Conservation (phyloP, 1,140 invertebrate species). For the Drosophila paulistorum region DNA sequence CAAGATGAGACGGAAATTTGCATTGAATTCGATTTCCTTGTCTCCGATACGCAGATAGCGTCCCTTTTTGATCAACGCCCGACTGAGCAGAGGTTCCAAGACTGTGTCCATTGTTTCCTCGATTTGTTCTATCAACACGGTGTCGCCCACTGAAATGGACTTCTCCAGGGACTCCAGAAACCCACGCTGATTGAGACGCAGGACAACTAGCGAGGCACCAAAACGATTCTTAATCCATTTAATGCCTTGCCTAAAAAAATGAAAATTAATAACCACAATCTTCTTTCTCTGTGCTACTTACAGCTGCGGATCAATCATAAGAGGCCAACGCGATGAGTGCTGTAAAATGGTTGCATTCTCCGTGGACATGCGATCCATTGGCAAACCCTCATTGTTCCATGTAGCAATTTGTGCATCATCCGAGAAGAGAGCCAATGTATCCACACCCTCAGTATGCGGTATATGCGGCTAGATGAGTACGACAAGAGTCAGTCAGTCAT, state of each 20-base stretch:
- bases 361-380: slow-evolving; percentile 95
- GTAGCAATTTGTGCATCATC: slow-evolving; percentile 95
- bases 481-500: too few relatives aligned
- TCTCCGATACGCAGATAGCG: slow-evolving; percentile 91
- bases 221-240: slow-evolving; percentile 98
- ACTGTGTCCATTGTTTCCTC: slow-evolving; percentile 95
- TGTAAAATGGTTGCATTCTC: slow-evolving; percentile 97
- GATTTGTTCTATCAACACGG: slow-evolving; percentile 95
- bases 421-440: slow-evolving; percentile 92
- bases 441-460: slow-evolving; percentile 90
- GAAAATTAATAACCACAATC: background rate
- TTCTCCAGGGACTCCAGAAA: slow-evolving; percentile 94
- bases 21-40: slow-evolving; percentile 95
- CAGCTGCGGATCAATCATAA: slow-evolving; percentile 97
- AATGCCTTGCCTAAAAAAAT: slow-evolving; percentile 86
- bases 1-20: slow-evolving; percentile 92
- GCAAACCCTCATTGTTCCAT: slow-evolving; percentile 98
- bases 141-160: slow-evolving; percentile 89
- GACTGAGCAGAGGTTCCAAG: slow-evolving; percentile 93
- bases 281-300: slow-evolving; percentile 37
- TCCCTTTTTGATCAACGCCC: slow-evolving; percentile 94
- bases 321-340: slow-evolving; percentile 95
- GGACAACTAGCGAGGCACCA: slow-evolving; percentile 88
- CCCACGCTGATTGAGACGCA: slow-evolving; percentile 91
- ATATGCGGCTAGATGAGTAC: slow-evolving; percentile 86